Evolutionary conservation across 2,888 invertebrate species (phyloP).

Genomic region (Aporophyla nigra): DNA sequence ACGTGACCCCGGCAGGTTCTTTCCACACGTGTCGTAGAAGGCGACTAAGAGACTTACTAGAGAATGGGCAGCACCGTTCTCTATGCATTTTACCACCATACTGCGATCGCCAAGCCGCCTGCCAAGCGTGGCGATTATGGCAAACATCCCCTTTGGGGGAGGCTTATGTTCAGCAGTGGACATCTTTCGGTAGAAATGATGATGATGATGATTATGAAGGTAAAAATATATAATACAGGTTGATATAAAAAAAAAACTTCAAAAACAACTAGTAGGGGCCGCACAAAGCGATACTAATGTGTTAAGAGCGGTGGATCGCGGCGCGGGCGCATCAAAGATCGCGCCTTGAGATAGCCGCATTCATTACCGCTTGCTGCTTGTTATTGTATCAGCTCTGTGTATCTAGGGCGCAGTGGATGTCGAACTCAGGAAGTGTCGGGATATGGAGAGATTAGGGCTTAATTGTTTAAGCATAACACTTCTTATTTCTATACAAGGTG

Average conservation of each 20-base stretch:
- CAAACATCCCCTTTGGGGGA: too few relatives aligned
- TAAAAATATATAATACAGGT: not conserved
- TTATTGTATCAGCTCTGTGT: conserved; percentile 65
- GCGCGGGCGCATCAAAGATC: conserved; percentile 66
- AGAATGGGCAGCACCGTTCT: too few relatives aligned
- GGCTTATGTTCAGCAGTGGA: too few relatives aligned
- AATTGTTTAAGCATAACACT: conserved; percentile 2
- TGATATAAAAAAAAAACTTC: not conserved
- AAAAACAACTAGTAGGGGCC: conserved; percentile 53
- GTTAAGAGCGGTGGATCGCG: conserved; percentile 55
- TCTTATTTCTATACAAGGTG: too few relatives aligned
- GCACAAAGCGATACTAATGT: conserved; percentile 53
- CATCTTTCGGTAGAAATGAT: too few relatives aligned
- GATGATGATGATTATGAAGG: too few relatives aligned
- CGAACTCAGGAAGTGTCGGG: conserved; percentile 18
- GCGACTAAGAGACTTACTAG: too few relatives aligned
- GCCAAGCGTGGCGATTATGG: too few relatives aligned
- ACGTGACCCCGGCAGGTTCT: too few relatives aligned
- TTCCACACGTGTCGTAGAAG: too few relatives aligned
- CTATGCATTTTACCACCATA: too few relatives aligned
- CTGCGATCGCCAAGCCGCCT: too few relatives aligned
- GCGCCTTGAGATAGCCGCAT: conserved; percentile 65
- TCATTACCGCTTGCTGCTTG: conserved; percentile 69
- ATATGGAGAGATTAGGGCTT: conserved; percentile 3
- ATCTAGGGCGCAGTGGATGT: conserved; percentile 59